A percentile compares a stretch with the other conserved stretches of the same genome.
Conservation (phyloP, 2,113 vertebrate genomes). For the Oryctolagus cuniculus region mOryCun1.1 NC_091434.1:48188001-48188500, state of each 20-base stretch:
- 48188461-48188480: not conserved
- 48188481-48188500: not conserved
- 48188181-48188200: not conserved
- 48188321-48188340: not conserved
- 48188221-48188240: not conserved
- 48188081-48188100: not conserved
- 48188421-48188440: not conserved
- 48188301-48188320: not conserved
- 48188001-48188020: not conserved
- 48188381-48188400: no score
- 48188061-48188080: not conserved
- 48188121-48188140: not conserved
- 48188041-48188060: not conserved
- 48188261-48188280: not conserved
- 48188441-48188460: fast-evolving
- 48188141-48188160: not conserved
- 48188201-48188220: not conserved
- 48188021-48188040: not conserved
- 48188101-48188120: not conserved
- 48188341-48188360: not conserved
- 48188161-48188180: not conserved
- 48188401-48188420: no score
- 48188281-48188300: not conserved
- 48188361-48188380: not conserved
- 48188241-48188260: not conserved